Conservation (phyloP, 2,888 invertebrate genomes). For the Isoperla grammatica region DNA sequence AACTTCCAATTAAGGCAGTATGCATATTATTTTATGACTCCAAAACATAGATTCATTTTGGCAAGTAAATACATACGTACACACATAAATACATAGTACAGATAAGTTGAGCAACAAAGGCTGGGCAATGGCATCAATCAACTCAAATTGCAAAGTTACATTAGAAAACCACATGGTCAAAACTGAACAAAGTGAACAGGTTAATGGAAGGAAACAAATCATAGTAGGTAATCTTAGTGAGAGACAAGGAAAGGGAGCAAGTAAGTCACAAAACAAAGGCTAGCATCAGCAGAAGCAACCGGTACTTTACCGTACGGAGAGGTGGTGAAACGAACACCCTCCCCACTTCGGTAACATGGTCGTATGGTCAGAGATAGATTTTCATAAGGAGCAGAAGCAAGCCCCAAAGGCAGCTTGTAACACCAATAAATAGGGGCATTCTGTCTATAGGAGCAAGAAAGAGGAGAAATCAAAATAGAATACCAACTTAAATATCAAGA, state of each 20-base stretch:
- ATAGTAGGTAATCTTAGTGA: no score
- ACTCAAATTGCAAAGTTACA: no score
- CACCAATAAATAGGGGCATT: slow-evolving; percentile 79
- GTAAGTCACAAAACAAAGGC: slow-evolving; percentile 17
- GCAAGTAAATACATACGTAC: no score
- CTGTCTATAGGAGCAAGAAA: slow-evolving; percentile 41
- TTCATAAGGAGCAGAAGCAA: slow-evolving; percentile 67
- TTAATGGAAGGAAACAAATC: no score
- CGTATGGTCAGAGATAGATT: slow-evolving; percentile 55
- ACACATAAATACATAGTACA: no score
- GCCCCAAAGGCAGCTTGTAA: slow-evolving; percentile 87
- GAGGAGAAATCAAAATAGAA: slow-evolving; percentile 29
- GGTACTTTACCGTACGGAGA: slow-evolving; percentile 38
- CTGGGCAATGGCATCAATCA: no score
- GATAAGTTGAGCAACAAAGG: no score
- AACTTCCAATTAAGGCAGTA: no score
- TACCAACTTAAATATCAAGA: slow-evolving; percentile 22
- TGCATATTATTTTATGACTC: no score
- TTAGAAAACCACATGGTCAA: no score
- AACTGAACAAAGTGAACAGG: no score
- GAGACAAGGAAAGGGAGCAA: neutral
- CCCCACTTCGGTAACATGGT: slow-evolving; percentile 34
- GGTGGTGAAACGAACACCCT: slow-evolving; percentile 30
- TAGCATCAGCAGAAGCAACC: slow-evolving; percentile 23
- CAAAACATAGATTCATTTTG: no score